Conservation (phyloP, 2,797 vertebrate species). For the Anguilla marmorata region DNA sequence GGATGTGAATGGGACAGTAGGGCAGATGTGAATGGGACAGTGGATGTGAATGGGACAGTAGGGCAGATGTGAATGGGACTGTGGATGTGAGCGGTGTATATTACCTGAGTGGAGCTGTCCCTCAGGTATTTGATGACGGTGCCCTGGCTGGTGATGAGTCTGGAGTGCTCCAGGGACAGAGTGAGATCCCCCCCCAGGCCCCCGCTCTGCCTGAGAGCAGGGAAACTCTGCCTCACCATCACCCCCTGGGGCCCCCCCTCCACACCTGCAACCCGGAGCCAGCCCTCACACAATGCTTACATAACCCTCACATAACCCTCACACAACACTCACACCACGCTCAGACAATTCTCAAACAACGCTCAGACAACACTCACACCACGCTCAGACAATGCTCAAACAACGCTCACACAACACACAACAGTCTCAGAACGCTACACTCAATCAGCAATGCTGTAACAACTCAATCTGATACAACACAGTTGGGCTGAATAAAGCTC, state of each 20-base stretch:
- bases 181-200: constrained; percentile 33
- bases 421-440: neutral
- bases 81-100: neutral
- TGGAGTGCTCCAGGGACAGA: constrained; percentile 70
- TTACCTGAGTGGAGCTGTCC: constrained; percentile 85
- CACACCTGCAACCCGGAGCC: constrained; percentile 37
- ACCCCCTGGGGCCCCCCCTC: constrained; percentile 56
- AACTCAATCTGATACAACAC: too few relatives aligned
- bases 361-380: neutral
- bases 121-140: constrained; percentile 81
- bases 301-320: too few relatives aligned
- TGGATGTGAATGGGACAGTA: neutral
- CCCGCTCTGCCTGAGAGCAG: constrained; percentile 60
- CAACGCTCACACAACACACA: neutral
- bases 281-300: constrained; percentile 10
- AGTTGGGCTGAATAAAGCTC: neutral
- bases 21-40: neutral
- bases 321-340: neutral
- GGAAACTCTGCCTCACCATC: constrained; percentile 81
- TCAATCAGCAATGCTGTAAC: too few relatives aligned
- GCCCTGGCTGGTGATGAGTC: constrained; percentile 80
- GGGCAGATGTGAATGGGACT: neutral
- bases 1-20: neutral
- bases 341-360: neutral
- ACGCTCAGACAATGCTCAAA: neutral